phyloP scores from a whole-genome alignment of 2,888 invertebrate species.

The Rotaria socialis region DNA sequence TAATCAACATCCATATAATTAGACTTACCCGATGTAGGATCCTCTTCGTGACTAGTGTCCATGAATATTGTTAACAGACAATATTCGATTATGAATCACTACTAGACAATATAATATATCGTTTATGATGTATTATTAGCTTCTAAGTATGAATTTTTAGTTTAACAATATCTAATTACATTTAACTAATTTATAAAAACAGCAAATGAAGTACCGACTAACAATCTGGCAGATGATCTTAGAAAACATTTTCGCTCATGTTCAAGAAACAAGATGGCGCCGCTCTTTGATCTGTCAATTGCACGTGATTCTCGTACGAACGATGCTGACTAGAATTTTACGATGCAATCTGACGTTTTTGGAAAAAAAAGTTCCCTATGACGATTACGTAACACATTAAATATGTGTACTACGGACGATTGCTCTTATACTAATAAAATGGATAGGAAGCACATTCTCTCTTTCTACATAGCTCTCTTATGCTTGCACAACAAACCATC shows the following conservation, averaged over 20 bases:
- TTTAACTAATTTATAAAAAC: too few species aligned
- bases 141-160: too few species aligned
- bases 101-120: not conserved
- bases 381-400: not conserved
- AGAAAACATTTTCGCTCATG: too few species aligned
- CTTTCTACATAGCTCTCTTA: not conserved
- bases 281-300: not conserved
- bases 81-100: not conserved
- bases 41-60: not conserved
- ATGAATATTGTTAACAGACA: not conserved
- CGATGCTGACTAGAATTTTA: not conserved
- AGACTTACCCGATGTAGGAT: not conserved
- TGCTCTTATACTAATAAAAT: not conserved
- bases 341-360: not conserved
- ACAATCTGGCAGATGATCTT: too few species aligned
- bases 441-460: not conserved
- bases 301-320: not conserved
- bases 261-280: not conserved
- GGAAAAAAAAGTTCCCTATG: not conserved
- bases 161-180: too few species aligned
- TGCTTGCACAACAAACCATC: not conserved
- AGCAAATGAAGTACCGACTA: too few species aligned
- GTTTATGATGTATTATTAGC: too few species aligned
- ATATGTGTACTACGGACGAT: not conserved
- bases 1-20: not conserved